A percentile compares a stretch with the other conserved stretches of the same genome.
Evolutionary conservation across 2,888 invertebrate genomes (phyloP).

Genomic region (Romanomermis culicivorax): DNA sequence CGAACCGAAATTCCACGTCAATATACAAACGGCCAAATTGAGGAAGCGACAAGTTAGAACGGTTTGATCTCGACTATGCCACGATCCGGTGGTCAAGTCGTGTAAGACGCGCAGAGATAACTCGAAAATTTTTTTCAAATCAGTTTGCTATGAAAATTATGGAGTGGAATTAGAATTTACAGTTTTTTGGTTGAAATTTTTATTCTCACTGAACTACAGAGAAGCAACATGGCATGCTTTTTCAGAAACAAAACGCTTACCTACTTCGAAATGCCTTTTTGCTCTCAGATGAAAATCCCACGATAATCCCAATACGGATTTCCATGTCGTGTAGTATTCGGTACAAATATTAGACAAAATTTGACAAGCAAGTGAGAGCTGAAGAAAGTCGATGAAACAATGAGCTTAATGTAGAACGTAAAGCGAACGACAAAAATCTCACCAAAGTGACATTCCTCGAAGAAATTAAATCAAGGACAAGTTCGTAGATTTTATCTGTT

Average conservation of each 20-base stretch:
- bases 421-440: constrained; percentile 17
- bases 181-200: not conserved
- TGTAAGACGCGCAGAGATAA: constrained; percentile 41
- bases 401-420: constrained; percentile 7
- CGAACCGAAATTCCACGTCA: constrained; percentile 52
- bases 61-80: not conserved
- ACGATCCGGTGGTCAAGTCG: not conserved
- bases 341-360: constrained; percentile 60
- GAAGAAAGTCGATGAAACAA: constrained; percentile 12
- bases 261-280: constrained; percentile 58
- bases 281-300: constrained; percentile 67
- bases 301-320: constrained; percentile 62
- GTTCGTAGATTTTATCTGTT: constrained; percentile 37
- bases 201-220: not conserved
- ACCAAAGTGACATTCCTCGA: constrained; percentile 45
- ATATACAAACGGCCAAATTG: constrained; percentile 52
- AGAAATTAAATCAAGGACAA: constrained; percentile 50
- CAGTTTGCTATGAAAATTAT: constrained; percentile 35
- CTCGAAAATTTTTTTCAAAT: constrained; percentile 56
- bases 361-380: constrained; percentile 63
- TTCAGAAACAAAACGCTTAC: too few species aligned
- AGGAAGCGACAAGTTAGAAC: constrained; percentile 33
- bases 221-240: not conserved
- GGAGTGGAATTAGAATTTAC: not conserved
- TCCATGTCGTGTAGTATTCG: constrained; percentile 62